Percentiles rank a stretch among this genome's conserved stretches.
phyloP scores from a whole-genome alignment of 2,797 vertebrate species.

The Odontamblyopus lacepedii region DNA sequence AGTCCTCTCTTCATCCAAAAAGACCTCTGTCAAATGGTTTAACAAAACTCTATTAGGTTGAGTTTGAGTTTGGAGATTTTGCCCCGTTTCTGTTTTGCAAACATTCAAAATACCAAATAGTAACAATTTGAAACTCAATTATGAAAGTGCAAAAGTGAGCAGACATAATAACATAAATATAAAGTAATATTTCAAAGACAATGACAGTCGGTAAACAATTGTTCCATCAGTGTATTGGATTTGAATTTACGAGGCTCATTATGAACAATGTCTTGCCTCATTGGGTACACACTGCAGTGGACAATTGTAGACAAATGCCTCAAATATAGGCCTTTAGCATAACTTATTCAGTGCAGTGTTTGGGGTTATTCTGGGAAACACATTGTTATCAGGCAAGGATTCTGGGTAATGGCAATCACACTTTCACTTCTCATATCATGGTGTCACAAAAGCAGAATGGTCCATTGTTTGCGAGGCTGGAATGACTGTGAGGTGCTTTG shows the following conservation, averaged over 20 bases:
- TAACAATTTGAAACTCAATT: neutral
- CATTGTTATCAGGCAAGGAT: neutral
- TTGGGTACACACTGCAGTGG: neutral
- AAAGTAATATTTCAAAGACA: neutral
- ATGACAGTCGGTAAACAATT: neutral
- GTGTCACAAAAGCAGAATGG: constrained; percentile 1
- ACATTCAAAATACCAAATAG: no score
- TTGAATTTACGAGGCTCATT: neutral
- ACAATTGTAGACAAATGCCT: neutral
- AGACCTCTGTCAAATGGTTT: neutral
- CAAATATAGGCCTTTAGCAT: neutral
- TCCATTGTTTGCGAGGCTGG: neutral
- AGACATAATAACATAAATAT: neutral
- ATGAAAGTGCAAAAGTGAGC: neutral
- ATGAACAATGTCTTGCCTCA: neutral
- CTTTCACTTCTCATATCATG: constrained; percentile 5
- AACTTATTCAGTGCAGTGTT: neutral
- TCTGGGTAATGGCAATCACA: constrained; percentile 6
- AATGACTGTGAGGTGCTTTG: no score
- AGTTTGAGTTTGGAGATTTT: neutral
- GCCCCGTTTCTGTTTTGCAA: no score
- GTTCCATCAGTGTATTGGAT: neutral
- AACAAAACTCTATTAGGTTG: neutral
- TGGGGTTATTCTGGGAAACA: neutral
- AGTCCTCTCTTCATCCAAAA: neutral